phyloP scores from a whole-genome alignment of 2,113 vertebrate genomes.

The Chionis minor region DNA sequence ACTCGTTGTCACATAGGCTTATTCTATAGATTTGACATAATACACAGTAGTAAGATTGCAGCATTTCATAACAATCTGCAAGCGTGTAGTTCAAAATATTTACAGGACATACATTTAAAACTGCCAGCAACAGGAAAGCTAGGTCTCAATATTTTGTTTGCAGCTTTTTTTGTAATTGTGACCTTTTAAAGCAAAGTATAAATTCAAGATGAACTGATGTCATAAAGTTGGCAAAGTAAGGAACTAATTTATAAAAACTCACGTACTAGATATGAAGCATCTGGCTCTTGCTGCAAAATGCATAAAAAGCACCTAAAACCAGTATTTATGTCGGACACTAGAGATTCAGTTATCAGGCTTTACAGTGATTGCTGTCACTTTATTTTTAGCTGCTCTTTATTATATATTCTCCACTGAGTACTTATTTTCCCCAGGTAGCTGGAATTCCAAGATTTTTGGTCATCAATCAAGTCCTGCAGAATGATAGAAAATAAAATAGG shows the following conservation, averaged over 20 bases:
- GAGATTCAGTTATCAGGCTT: constrained; percentile 56
- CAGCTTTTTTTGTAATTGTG: neutral
- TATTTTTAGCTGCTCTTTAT: constrained; percentile 56
- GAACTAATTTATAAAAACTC: constrained; percentile 57
- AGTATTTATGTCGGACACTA: constrained; percentile 49
- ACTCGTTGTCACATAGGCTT: accelerated
- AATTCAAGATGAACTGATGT: constrained; percentile 35
- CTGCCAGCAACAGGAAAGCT: neutral
- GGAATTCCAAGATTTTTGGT: constrained; percentile 24
- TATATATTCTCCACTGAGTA: neutral
- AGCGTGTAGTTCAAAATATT: neutral
- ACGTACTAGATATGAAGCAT: constrained; percentile 43
- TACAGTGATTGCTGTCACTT: constrained; percentile 48
- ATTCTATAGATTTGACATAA: neutral
- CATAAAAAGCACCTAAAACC: neutral
- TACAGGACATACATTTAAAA: neutral
- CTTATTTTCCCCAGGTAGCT: constrained; percentile 34
- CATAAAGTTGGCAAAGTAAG: constrained; percentile 30
- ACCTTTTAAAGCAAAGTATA: constrained; percentile 1
- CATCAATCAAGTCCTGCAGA: constrained; percentile 19
- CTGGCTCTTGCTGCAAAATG: constrained; percentile 43
- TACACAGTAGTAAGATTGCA: neutral
- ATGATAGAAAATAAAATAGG: constrained; percentile 31
- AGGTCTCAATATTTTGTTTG: neutral
- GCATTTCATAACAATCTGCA: neutral